Evolutionary conservation across 2,888 invertebrate species (phyloP).

Genomic region (Brachyopa scutellaris): DNA sequence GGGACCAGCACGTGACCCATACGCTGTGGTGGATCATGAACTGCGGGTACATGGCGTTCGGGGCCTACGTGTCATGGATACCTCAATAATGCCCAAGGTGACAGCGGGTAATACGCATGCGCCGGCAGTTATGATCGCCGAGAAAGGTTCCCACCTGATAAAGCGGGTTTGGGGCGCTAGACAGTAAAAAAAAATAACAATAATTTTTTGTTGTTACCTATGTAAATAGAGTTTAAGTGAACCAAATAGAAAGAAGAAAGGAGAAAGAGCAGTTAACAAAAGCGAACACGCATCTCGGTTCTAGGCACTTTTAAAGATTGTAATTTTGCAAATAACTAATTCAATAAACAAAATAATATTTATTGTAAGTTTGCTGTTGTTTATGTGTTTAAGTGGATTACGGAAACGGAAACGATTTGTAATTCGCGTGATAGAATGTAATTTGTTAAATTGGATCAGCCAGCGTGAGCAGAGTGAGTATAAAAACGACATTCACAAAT

Average conservation of each 20-base stretch:
- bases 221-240: constrained; percentile 65
- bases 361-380: constrained; percentile 41
- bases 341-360: constrained; percentile 63
- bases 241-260: constrained; percentile 52
- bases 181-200: too few species aligned
- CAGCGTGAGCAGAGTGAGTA: neutral
- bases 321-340: constrained; percentile 63
- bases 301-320: constrained; percentile 47
- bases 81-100: constrained; percentile 90
- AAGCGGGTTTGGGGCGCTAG: constrained; percentile 81
- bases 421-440: neutral
- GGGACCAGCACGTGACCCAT: constrained; percentile 87
- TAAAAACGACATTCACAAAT: too few species aligned
- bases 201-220: constrained; percentile 22
- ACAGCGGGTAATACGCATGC: constrained; percentile 90
- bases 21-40: constrained; percentile 89
- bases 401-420: constrained; percentile 36
- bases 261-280: constrained; percentile 2
- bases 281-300: constrained; percentile 55
- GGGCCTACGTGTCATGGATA: constrained; percentile 88
- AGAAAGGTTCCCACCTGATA: constrained; percentile 83
- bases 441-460: neutral
- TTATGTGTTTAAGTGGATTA: constrained; percentile 5
- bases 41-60: constrained; percentile 85
- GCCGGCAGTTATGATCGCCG: constrained; percentile 91